A percentile compares a stretch with the other conserved stretches of the same genome.
Conservation (phyloP, 2,113 vertebrate species). For the Gopherus flavomarginatus region DNA sequence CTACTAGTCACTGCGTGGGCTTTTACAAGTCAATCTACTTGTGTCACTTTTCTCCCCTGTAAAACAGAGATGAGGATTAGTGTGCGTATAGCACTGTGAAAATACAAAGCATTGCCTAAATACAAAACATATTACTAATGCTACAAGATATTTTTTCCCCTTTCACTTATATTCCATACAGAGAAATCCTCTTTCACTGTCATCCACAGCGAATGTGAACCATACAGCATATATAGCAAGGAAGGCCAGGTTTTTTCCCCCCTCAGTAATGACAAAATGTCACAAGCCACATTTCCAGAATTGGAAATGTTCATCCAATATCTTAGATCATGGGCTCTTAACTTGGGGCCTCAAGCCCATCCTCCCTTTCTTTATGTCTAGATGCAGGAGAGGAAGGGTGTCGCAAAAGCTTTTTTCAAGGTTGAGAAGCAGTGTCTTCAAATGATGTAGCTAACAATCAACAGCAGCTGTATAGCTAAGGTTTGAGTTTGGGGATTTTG, state of each 20-base stretch:
- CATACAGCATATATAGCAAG: neutral
- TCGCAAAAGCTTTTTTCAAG: neutral
- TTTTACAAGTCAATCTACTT: neutral
- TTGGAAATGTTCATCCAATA: neutral
- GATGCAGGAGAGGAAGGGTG: neutral
- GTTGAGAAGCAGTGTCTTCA: neutral
- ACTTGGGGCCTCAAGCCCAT: neutral
- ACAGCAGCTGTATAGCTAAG: conserved; percentile 43
- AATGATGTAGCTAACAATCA: conserved; percentile 12
- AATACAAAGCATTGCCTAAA: neutral
- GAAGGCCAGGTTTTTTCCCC: neutral
- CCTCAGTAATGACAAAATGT: neutral
- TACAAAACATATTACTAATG: neutral
- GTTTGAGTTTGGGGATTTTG: conserved; percentile 12
- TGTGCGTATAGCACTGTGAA: neutral
- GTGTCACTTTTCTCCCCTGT: neutral
- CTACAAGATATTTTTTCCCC: neutral
- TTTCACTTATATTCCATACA: conserved; percentile 27
- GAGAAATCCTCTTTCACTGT: conserved; percentile 27
- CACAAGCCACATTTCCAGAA: neutral
- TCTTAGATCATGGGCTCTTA: neutral
- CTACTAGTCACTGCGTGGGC: neutral
- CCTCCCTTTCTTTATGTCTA: conserved; percentile 7
- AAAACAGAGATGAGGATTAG: conserved; percentile 19
- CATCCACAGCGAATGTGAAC: neutral